Evolutionary conservation across 1,140 invertebrate genomes (phyloP).

Genomic region (Pemphigus obesinymphae): DNA sequence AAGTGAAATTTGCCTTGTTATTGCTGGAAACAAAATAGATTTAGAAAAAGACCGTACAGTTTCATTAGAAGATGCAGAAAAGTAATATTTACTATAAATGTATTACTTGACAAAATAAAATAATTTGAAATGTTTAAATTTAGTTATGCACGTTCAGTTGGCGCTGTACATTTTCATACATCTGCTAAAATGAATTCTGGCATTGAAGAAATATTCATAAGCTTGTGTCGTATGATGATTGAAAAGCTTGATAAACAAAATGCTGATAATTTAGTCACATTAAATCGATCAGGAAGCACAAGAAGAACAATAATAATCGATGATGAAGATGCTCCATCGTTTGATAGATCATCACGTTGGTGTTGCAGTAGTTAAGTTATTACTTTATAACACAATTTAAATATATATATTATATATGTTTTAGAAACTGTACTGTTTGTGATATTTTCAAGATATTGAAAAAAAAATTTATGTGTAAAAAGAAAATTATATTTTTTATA

Average conservation of each 20-base stretch:
- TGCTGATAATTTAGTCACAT: conserved; percentile 51
- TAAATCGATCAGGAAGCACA: conserved; percentile 55
- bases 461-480: not conserved
- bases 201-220: conserved; percentile 88
- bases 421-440: not conserved
- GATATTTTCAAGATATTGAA: conserved; percentile 27
- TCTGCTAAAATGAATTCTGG: conserved; percentile 92
- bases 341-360: conserved; percentile 5
- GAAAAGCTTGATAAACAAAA: conserved; percentile 54
- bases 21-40: conserved; percentile 98
- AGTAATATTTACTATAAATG: conserved; percentile 57
- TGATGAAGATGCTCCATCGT: conserved; percentile 45
- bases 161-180: conserved; percentile 89
- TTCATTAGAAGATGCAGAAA: conserved; percentile 75
- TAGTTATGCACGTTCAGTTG: conserved; percentile 86
- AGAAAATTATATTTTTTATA: conserved; percentile 29
- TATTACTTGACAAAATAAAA: conserved; percentile 14
- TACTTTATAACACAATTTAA: not conserved
- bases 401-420: not conserved
- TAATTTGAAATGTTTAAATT: conserved; percentile 45
- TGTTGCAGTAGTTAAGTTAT: conserved; percentile 17
- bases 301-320: conserved; percentile 60
- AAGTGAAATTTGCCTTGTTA: conserved; percentile 82
- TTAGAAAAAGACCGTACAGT: conserved; percentile 87
- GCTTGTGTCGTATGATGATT: conserved; percentile 70